Evolutionary conservation across 2,113 vertebrate genomes (phyloP), one percentile per base, ranked within the genome.

Genomic region (Scatophagus argus): DNA sequence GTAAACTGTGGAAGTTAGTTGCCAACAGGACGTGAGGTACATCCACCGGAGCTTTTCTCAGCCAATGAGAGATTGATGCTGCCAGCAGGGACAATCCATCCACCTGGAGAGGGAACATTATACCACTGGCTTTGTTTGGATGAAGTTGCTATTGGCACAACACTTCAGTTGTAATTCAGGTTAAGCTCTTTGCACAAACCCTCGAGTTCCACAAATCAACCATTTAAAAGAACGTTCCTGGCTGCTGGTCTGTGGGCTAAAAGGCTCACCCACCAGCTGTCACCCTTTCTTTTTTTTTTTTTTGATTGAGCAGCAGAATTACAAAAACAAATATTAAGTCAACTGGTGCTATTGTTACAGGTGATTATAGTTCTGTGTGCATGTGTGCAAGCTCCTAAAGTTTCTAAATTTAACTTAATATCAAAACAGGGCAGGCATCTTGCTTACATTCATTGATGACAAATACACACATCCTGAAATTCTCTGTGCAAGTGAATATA

Each of bases 1-100:
- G 88, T 71, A 99, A 93, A 78, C 96, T 98, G 90, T 99, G 96
- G 84, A 99, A 99, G 90, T 99, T 98, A 62, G 98, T 99, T 36
- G 97, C 96, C 84, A 99, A 55, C 46, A 99, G 95, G 71, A 99
- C 73, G 11, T 98, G 95, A 0, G 98, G 98, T 81, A 97, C 96
- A 17, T 69, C 90, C 11, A 78, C 84, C 1, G 90, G 93, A 65
- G 93, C 91, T 54, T 84, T 94, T 51, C 49, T 84, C 69, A 98
- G 91, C 98, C 97, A 99, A 61, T 97, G 91, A 83, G 93, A 95
- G 72, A 99, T 89, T 6, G 97, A 95, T 14, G 98, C 96, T 8
- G 97, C 96, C 81, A 99, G 90, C 73, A 99, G 94, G 2, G 97
- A 96, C 7, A 99, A 92, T 5, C 98, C 98, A 5, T 99, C 97